Evolutionary conservation across 2,888 invertebrate species (phyloP), one percentile per base, ranked within the genome.

Genomic region (Philopedon plagiatum): DNA sequence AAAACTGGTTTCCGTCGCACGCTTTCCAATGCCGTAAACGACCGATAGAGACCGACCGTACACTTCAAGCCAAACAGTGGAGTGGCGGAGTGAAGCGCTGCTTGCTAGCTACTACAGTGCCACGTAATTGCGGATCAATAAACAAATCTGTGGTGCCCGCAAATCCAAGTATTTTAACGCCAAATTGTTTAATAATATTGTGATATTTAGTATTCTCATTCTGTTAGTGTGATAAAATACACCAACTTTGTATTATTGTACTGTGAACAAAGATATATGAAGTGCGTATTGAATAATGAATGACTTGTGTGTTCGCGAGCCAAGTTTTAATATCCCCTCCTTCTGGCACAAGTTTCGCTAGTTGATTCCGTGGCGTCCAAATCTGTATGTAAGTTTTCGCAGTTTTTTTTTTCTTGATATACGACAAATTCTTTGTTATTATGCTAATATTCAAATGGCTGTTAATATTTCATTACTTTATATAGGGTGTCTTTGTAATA

Each of bases 181-280:
- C 85, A 85, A 85, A 85, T 84, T 82, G 71, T 82, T 83, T 81
- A 84, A 84, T 81, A 79, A 77, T 76, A 85, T 84, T 85, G 85
- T 85, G 85, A 85, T 85, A 85, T 84, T 84, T 83, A 85, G 84
- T 85, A 84, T 84, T 85, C 83, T 84, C 83, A 81, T 79, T 72
- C 80, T 77, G 80, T 80, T 81, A 74, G 81, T 81, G 81, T 82
- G 82, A 82, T 83, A 81, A 75, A 76, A 80, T 80, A 79, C 79
- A 81, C 79, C 77, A 76, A 79, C 78, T 76, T 76, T 77, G 75
- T 77, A 77, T 76, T 78, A 77, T 79, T 80, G 78, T 77, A 78
- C 75, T 57, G 58, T 63, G 58, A 44, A 56, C 63, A 21, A 69
- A 74, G 51, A 32, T 54, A 29, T 61, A 60, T 41, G 78, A 77